Percentiles rank a stretch among this genome's conserved stretches.
Conservation (phyloP, 2,113 vertebrate genomes). For the Delphinus delphis region DNA sequence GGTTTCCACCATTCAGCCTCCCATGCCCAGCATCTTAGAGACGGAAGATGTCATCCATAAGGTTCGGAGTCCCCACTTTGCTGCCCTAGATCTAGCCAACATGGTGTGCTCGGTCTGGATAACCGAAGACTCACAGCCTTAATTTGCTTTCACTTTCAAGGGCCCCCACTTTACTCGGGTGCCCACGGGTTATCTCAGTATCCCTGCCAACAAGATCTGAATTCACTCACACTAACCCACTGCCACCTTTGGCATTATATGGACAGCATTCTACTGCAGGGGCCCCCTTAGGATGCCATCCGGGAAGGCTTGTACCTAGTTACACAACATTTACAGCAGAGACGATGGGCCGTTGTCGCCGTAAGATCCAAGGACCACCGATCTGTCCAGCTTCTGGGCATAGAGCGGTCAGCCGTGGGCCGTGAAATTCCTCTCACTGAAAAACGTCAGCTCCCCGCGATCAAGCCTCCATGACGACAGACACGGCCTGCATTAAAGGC, state of each 20-base stretch:
- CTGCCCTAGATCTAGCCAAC: not conserved
- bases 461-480: not conserved
- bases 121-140: not conserved
- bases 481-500: not conserved
- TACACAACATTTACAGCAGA: not conserved
- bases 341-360: not conserved
- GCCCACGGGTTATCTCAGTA: not conserved
- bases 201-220: not conserved
- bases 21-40: not conserved
- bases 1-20: not conserved
- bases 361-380: not conserved
- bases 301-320: not conserved
- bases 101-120: not conserved
- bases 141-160: not conserved
- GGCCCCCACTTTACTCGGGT: not conserved
- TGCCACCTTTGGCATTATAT: not conserved
- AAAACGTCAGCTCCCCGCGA: not conserved
- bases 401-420: not conserved
- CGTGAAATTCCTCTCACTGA: not conserved
- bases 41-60: not conserved
- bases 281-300: not conserved
- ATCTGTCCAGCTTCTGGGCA: not conserved
- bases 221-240: not conserved
- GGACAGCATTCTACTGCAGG: not conserved
- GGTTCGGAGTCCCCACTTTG: too few species aligned